Evolutionary conservation across 2,797 vertebrate species (phyloP), one percentile per base, ranked within the genome.

Genomic region (Pseudomugil tenellus): DNA sequence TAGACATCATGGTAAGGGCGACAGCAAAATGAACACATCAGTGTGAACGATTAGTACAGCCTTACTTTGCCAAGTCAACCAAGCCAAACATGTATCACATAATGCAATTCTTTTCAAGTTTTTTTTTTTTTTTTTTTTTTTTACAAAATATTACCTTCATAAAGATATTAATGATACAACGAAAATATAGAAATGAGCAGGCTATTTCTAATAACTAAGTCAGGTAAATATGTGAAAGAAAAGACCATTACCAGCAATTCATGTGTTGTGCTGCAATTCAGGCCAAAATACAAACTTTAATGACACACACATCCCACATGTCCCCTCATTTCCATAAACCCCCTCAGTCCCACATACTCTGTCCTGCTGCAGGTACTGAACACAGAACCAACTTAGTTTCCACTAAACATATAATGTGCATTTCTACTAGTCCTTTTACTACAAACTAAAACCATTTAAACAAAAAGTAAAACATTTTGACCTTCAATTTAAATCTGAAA

Each of bases 1-100:
- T 25, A 62, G 63, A 26, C 41, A 72, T 57, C 34, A 75, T 74
- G 70, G 34, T 51, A 49, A 57, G 34, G 48, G 60, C 62, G 46
- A 37, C 4, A 29, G 1, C 17, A 64, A 41, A 10, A 67, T 48
- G 56, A 57, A 23, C 10, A 9, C 13, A 37, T 29, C 21, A 56
- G 0, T 55, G 63, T 16, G 26, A 64, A 31, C 41, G 35, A 65
- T 65, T 29, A 41, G 39, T 41, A 41, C 39, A 37, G 23, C 43
- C 10, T 23, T 21, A 10, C 43, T 48, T 48, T 23, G 9, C 43
- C 43, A 48, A 48, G 43, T 48, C 43, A 48, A 23, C 23, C n/a
- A 21, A n/a, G 12, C 6, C 41, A 46, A 46, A 46, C 21, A n/a
- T 46, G n/a, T 21, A n/a, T 21, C 2, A 48, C 43, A 48, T 4